Evolutionary conservation across 2,113 vertebrate species (phyloP).

Genomic region (Peromyscus maniculatus): DNA sequence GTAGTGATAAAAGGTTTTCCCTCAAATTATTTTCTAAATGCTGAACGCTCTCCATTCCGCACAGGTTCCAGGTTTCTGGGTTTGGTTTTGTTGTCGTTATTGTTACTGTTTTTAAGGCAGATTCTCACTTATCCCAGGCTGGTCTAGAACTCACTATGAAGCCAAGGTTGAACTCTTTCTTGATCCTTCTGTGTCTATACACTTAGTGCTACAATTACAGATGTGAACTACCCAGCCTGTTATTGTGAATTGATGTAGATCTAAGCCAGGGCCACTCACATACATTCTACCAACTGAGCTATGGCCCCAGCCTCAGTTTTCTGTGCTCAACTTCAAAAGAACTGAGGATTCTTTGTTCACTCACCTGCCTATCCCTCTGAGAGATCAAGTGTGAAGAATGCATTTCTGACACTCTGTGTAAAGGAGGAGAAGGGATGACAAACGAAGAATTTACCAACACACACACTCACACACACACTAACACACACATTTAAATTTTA

Average conservation of each 20-base stretch:
- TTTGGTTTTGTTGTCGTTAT: neutral
- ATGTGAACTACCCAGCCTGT: no score
- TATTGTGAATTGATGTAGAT: neutral
- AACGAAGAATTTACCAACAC: neutral
- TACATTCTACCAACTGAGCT: neutral
- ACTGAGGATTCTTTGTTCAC: neutral
- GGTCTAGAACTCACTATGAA: neutral
- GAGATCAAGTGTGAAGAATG: neutral
- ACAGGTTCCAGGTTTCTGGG: neutral
- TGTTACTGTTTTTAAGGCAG: neutral
- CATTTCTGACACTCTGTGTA: neutral
- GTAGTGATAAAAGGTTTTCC: neutral
- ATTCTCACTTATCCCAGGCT: neutral
- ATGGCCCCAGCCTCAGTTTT: neutral
- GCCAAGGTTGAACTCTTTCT: neutral
- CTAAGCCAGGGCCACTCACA: no score
- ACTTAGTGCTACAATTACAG: neutral
- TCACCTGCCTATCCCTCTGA: neutral
- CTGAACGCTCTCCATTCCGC: neutral
- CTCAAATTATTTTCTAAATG: neutral
- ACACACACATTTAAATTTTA: neutral
- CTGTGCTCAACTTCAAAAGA: neutral
- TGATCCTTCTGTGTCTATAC: neutral
- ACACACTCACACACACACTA: no score
- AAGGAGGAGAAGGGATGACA: neutral